phyloP scores from a whole-genome alignment of 2,888 invertebrate species.

The Tenthredo amoena region DNA sequence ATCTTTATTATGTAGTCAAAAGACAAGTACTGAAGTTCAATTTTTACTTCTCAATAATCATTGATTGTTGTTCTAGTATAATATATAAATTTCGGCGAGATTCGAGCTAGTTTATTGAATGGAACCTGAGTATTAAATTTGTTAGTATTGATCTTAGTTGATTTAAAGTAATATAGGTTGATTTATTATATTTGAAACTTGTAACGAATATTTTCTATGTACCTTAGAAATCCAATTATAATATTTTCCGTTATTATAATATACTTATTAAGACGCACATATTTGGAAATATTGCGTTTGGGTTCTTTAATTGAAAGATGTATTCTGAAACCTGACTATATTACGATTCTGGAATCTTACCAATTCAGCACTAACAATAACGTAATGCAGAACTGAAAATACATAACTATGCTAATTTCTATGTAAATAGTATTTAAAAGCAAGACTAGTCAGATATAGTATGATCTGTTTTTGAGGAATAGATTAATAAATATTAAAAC shows the following conservation, averaged over 20 bases:
- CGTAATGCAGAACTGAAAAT: slow-evolving; percentile 50
- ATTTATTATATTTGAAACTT: slow-evolving; percentile 18
- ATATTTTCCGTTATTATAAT: not conserved
- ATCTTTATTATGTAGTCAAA: not conserved
- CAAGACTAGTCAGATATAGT: slow-evolving; percentile 48
- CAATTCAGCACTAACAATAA: slow-evolving; percentile 16
- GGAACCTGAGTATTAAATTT: slow-evolving; percentile 22
- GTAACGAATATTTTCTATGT: slow-evolving; percentile 13
- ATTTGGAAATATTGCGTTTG: slow-evolving; percentile 11
- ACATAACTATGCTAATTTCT: slow-evolving; percentile 43
- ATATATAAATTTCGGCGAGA: slow-evolving; percentile 5
- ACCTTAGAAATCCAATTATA: slow-evolving; percentile 17
- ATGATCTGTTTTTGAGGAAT: slow-evolving; percentile 11
- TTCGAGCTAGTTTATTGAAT: not conserved
- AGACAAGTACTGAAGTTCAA: not conserved
- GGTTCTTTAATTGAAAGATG: not conserved
- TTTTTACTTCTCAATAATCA: not conserved
- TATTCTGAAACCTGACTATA: slow-evolving; percentile 1
- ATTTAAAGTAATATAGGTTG: not conserved
- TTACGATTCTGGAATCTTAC: not conserved
- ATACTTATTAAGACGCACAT: slow-evolving; percentile 6
- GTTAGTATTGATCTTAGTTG: slow-evolving; percentile 26
- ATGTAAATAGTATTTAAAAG: slow-evolving; percentile 42
- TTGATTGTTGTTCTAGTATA: not conserved
- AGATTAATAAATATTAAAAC: slow-evolving; percentile 49